Evolutionary conservation across 2,888 invertebrate genomes (phyloP).

Genomic region (Tanytarsus gracilentus): DNA sequence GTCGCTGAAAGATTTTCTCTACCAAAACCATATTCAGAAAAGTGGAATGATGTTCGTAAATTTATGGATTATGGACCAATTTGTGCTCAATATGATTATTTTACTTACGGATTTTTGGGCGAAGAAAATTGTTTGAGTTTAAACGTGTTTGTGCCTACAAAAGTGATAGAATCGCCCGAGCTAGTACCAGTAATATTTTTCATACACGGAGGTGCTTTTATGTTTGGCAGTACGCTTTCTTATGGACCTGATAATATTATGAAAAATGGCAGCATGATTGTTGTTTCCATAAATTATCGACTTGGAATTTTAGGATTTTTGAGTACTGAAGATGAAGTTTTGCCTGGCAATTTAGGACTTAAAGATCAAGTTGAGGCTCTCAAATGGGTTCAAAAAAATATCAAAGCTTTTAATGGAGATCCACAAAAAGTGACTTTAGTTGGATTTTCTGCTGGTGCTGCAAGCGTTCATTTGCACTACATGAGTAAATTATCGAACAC

Average conservation of each 20-base stretch:
- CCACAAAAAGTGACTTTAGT: conserved; percentile 56
- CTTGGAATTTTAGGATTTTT: conserved; percentile 69
- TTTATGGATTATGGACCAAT: conserved; percentile 51
- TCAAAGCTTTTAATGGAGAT: conserved; percentile 62
- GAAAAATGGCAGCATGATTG: conserved; percentile 52
- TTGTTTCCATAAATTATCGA: conserved; percentile 62
- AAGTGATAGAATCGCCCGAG: conserved; percentile 36
- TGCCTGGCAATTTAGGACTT: conserved; percentile 63
- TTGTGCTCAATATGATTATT: conserved; percentile 55
- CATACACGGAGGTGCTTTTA: too few relatives aligned
- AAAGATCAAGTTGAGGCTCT: conserved; percentile 65
- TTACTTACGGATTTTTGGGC: conserved; percentile 43
- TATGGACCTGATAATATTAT: conserved; percentile 53
- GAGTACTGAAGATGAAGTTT: conserved; percentile 58
- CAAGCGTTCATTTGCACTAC: conserved; percentile 60
- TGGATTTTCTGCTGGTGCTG: conserved; percentile 65
- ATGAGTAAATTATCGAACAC: conserved; percentile 54
- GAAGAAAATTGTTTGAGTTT: conserved; percentile 59
- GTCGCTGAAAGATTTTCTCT: conserved; percentile 46
- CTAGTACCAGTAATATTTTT: conserved; percentile 54
- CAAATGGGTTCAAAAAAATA: conserved; percentile 59
- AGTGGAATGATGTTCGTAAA: conserved; percentile 35
- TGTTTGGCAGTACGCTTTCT: conserved; percentile 50
- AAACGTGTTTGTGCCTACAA: conserved; percentile 52
- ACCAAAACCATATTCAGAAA: conserved; percentile 33